Base-by-base conservation (phyloP, 2,113 vertebrate species). In the Paracanthobrama guichenoti region DNA sequence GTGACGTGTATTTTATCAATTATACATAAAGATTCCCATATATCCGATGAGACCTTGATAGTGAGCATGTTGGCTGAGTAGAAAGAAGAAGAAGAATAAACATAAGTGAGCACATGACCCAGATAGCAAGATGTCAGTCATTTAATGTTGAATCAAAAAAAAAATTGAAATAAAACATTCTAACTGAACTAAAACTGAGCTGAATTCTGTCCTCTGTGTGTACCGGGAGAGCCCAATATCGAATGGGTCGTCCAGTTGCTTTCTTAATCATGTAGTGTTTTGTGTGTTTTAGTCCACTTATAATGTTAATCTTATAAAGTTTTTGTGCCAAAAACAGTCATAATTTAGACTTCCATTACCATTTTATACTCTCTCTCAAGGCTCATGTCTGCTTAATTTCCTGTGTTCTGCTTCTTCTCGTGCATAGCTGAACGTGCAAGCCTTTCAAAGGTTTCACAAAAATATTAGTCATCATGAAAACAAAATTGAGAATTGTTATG, bases 111-210 rank as follows among this genome's bases (percentile, higher is more conserved):
- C 69, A 73, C 69, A 72, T 72, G 42, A 72, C 69, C n/a, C 69
- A 72, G 69, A 39, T 69, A 69, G 31, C 66, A 69, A 42, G 66
- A 69, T 22, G 66, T 69, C 35, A 42, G 35, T 42, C 35, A 69
- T 69, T 69, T 69, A 22, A 31, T 22, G 31, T 39, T 11, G 66
- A 39, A 69, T 69, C 62, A 67, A 67, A 67, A 66, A 67, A 66
- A 16, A 35, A 20, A 39, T 35, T 18, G 18, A 39, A 20, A 66
- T 66, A 18, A 66, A 67, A 39, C 35, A 69, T 69, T 69, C 66
- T 42, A 5, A 69, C 66, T 42, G 35, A 69, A 69, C 66, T 69
- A 22, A 42, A 69, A 69, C 66, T 12, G 66, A 69, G 31, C 20
- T 22, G 66, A 22, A 42, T 11, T 69, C 7, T 69, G 66, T 9